Evolutionary conservation across 2,888 invertebrate genomes (phyloP), one percentile per base, ranked within the genome.

Genomic region (Therioaphis trifolii): DNA sequence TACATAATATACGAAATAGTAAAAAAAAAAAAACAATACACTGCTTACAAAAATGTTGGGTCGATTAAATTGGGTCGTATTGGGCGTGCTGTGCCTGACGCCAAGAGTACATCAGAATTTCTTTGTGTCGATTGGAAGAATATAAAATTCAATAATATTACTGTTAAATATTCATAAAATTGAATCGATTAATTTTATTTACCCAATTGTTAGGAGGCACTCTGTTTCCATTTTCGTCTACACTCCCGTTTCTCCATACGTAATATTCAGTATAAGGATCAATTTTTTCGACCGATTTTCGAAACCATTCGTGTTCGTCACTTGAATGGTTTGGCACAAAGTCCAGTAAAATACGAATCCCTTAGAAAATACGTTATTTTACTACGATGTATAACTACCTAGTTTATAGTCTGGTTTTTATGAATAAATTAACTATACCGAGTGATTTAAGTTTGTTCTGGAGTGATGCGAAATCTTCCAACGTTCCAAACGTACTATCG

Each of bases 291-390:
- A 92, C 90, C 0, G 96, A 96, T 79, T 92, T 90, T 43, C 89
- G 88, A 88, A 98, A 98, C 94, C 97, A 98, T 1, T 92, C 91
- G 69, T 96, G 94, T 86, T 94, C 89, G 75, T 93, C 92, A 85
- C 95, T 95, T 0, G 93, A 92, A 87, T 95, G 95, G 88, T 94
- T 94, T 3, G 93, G 93, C 1, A 93, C 93, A 80, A 93, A 91
- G 86, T 93, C 93, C 87, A 93, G 86, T n/a, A 93, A 88, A 5
- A 93, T 88, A 88, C 92, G 92, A 9, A 92, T 90, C 85, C 90
- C 92, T 92, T 86, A 4, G 74, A 46, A 9, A 0, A 63, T 24
- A 58, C 0, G 3, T n/a, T 15, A 52, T 55, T 29, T 61, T 58
- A 24, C n/a, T 7, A 27, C 9, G 14, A 35, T 35, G n/a, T n/a